Conservation (phyloP, 2,888 invertebrate species). For the Vandiemenella viatica region DNA sequence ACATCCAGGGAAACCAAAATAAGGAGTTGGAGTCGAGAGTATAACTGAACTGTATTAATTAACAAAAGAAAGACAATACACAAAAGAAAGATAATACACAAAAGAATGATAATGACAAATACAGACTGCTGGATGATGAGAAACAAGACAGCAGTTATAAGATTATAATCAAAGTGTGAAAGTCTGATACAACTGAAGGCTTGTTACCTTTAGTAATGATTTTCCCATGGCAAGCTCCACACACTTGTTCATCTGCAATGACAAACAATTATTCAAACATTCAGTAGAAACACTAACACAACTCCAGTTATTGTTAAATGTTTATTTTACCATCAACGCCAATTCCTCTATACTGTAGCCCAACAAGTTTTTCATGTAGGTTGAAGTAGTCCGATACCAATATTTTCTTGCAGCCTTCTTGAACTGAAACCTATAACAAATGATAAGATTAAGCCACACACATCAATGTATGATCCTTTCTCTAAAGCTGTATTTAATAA, state of each 20-base stretch:
- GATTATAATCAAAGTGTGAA: too few relatives aligned
- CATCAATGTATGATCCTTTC: too few relatives aligned
- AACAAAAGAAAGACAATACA: too few relatives aligned
- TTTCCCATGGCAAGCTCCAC: conserved; percentile 62
- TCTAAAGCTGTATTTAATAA: too few relatives aligned
- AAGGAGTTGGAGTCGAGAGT: too few relatives aligned
- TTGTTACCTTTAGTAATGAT: conserved; percentile 50
- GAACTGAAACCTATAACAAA: conserved; percentile 56
- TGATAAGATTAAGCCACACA: background rate
- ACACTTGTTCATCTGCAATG: conserved; percentile 55
- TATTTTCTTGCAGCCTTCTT: conserved; percentile 80
- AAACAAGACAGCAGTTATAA: too few relatives aligned
- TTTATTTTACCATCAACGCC: conserved; percentile 38
- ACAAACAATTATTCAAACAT: conserved; percentile 12
- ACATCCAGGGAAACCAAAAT: too few relatives aligned
- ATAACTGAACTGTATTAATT: too few relatives aligned
- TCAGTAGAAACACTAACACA: conserved; percentile 4
- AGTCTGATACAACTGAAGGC: too few relatives aligned
- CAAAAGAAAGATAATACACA: too few relatives aligned
- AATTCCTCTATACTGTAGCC: conserved; percentile 63
- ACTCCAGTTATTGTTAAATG: background rate
- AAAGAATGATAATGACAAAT: too few relatives aligned
- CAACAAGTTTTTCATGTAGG: conserved; percentile 64
- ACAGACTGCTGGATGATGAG: too few relatives aligned
- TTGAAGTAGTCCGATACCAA: conserved; percentile 82